Percentiles rank a stretch among this genome's conserved stretches.
Conservation (phyloP, 1,140 invertebrate genomes). For the Chironomus striatipennis region DNA sequence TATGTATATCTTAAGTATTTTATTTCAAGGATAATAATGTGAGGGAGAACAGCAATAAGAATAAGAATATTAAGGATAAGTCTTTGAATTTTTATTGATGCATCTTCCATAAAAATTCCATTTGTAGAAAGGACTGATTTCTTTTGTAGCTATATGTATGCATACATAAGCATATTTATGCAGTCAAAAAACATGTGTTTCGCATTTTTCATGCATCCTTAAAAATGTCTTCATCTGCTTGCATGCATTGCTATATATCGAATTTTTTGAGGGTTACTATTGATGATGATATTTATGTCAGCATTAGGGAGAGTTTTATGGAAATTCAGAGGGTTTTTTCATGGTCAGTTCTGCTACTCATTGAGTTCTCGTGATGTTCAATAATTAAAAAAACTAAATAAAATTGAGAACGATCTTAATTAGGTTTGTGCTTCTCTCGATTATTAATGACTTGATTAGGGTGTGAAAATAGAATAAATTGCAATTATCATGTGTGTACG, state of each 20-base stretch:
- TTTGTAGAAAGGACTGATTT: constrained; percentile 7
- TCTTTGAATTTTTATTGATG: neutral
- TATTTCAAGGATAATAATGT: too few species aligned
- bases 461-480: neutral
- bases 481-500: neutral
- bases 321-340: too few species aligned
- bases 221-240: constrained; percentile 8
- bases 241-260: neutral
- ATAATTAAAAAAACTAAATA: neutral
- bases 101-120: constrained; percentile 1
- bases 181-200: constrained; percentile 11
- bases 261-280: neutral
- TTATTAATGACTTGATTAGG: neutral
- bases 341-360: neutral
- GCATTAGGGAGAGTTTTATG: too few species aligned
- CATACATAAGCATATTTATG: neutral
- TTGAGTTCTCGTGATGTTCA: neutral
- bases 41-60: too few species aligned
- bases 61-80: too few species aligned
- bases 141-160: neutral
- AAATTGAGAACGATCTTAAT: neutral
- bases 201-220: constrained; percentile 22
- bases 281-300: too few species aligned
- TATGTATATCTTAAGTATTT: too few species aligned
- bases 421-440: neutral